Conservation (phyloP, 2,797 vertebrate species). For the Ceryle rudis region DNA sequence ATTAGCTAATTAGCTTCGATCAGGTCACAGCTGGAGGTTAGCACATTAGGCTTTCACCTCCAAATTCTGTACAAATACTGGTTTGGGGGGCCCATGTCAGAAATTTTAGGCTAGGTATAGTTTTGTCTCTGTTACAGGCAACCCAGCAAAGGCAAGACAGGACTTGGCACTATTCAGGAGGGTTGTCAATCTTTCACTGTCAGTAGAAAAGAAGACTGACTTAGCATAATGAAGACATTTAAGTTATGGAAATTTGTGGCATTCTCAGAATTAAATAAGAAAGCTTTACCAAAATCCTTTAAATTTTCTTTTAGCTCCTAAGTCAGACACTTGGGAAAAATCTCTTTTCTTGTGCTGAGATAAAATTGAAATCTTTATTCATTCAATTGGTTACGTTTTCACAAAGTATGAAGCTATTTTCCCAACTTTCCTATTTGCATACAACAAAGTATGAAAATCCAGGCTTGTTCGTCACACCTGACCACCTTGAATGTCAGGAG, state of each 20-base stretch:
- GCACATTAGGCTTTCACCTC: constrained; percentile 19
- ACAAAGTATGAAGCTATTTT: background rate
- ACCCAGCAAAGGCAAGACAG: background rate
- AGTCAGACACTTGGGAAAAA: background rate
- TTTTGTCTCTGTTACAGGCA: background rate
- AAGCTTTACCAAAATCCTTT: background rate
- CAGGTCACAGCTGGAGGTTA: constrained; percentile 35
- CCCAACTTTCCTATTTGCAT: background rate
- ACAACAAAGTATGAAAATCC: background rate
- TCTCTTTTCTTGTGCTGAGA: background rate
- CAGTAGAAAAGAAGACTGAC: background rate
- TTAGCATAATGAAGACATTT: background rate
- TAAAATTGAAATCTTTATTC: background rate
- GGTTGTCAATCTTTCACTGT: background rate
- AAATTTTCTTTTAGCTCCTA: background rate
- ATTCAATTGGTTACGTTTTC: background rate
- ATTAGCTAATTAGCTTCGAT: constrained; percentile 44
- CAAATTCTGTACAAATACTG: constrained; percentile 19
- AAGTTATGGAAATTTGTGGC: background rate
- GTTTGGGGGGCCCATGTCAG: background rate
- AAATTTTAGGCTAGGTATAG: constrained; percentile 19
- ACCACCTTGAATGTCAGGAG: background rate
- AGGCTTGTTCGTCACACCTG: background rate
- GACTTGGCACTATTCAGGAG: background rate
- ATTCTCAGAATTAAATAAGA: background rate